Conservation (phyloP, 2,797 vertebrate genomes). For the Arnoldichthys spilopterus region DNA sequence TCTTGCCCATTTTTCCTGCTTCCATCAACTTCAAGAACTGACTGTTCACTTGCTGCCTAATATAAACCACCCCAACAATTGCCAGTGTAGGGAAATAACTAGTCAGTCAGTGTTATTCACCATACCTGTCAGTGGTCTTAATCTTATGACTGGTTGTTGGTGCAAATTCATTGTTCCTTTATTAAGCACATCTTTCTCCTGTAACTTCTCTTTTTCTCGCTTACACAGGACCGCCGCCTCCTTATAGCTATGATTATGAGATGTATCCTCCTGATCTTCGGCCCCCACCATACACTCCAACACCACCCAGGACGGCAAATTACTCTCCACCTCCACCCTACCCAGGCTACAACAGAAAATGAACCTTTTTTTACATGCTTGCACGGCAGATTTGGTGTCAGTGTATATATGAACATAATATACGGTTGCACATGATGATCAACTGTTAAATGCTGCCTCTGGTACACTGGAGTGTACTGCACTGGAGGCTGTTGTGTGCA, state of each 20-base stretch:
- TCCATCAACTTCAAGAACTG: too few relatives aligned
- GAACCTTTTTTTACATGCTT: constrained; percentile 22
- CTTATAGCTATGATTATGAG: constrained; percentile 86
- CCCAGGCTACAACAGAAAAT: constrained; percentile 85
- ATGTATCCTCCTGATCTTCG: constrained; percentile 80
- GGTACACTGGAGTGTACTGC: not conserved
- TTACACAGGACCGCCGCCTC: constrained; percentile 82
- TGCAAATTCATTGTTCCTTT: not conserved
- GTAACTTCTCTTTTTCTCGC: not conserved
- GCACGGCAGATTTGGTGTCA: not conserved
- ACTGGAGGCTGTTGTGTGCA: not conserved
- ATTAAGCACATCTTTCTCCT: not conserved
- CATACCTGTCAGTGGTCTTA: too few relatives aligned
- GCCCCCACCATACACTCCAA: constrained; percentile 87
- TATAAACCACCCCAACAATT: too few relatives aligned
- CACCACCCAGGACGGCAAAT: constrained; percentile 72
- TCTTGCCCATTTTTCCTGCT: too few relatives aligned
- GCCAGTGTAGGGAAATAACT: too few relatives aligned
- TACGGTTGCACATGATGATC: not conserved
- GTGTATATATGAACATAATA: not conserved
- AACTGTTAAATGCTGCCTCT: constrained; percentile 3
- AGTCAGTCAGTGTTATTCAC: too few relatives aligned
- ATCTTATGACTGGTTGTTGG: too few relatives aligned
- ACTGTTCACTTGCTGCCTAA: too few relatives aligned
- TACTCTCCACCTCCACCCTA: constrained; percentile 88